Evolutionary conservation across 2,797 vertebrate genomes (phyloP).

Genomic region (Etheostoma nigrum): DNA sequence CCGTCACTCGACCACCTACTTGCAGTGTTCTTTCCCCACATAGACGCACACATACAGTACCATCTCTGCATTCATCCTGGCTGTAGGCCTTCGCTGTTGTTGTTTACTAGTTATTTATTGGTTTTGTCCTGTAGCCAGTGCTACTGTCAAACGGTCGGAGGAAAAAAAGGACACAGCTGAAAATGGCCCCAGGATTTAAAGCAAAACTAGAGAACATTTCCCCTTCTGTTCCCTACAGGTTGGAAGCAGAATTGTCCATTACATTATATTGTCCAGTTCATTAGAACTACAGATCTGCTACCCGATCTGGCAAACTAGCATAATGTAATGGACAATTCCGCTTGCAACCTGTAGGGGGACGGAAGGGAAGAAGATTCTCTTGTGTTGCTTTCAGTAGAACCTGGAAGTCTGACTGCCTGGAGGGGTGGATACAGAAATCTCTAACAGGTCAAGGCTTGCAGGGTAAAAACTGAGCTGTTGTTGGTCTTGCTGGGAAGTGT

Average conservation of each 20-base stretch:
- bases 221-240: too few relatives aligned
- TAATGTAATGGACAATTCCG: too few relatives aligned
- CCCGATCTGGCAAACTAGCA: too few relatives aligned
- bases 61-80: slow-evolving; percentile 5
- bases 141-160: slow-evolving; percentile 26
- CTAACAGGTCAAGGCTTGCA: slow-evolving; percentile 55
- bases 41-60: not conserved
- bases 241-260: too few relatives aligned
- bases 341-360: too few relatives aligned
- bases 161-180: slow-evolving; percentile 36
- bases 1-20: not conserved
- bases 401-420: slow-evolving; percentile 25
- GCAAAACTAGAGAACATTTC: too few relatives aligned
- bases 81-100: not conserved
- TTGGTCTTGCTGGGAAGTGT: slow-evolving; percentile 28
- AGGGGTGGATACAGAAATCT: slow-evolving; percentile 34
- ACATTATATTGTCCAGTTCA: too few relatives aligned
- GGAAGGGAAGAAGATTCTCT: too few relatives aligned
- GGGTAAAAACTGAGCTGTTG: slow-evolving; percentile 48
- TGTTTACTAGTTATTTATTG: slow-evolving; percentile 27
- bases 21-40: not conserved
- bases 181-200: slow-evolving; percentile 41
- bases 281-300: too few relatives aligned
- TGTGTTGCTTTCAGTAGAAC: not conserved
- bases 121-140: slow-evolving; percentile 23